Conservation (phyloP, 1,140 invertebrate species). For the Bombus picipes region DNA sequence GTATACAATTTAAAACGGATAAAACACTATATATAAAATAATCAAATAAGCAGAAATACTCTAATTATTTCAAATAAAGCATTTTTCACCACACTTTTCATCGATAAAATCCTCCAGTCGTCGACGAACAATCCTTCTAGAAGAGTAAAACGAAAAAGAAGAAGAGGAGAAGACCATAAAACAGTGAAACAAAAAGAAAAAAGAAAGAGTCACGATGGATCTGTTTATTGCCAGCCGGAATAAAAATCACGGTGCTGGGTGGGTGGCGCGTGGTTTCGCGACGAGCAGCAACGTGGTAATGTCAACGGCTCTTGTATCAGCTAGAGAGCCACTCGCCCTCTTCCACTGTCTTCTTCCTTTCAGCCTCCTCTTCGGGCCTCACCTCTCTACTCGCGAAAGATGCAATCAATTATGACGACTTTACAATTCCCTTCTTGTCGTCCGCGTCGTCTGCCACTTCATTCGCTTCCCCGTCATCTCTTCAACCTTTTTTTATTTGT, state of each 20-base stretch:
- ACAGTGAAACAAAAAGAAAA: background rate
- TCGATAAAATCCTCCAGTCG: slow-evolving; percentile 6
- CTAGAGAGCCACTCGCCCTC: slow-evolving; percentile 39
- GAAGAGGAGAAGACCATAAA: slow-evolving; percentile 13
- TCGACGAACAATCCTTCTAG: slow-evolving; percentile 1
- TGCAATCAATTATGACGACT: slow-evolving; percentile 52
- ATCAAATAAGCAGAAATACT: background rate
- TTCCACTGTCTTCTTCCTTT: slow-evolving; percentile 39
- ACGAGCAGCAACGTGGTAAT: slow-evolving; percentile 29
- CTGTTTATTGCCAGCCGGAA: slow-evolving; percentile 60
- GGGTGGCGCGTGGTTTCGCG: slow-evolving; percentile 22
- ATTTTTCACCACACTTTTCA: background rate
- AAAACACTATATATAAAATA: background rate
- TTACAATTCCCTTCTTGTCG: slow-evolving; percentile 53
- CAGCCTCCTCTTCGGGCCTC: slow-evolving; percentile 32
- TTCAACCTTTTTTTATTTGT: background rate
- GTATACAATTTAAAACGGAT: background rate
- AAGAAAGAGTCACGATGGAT: slow-evolving; percentile 36
- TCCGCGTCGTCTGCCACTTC: slow-evolving; percentile 38
- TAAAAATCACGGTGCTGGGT: slow-evolving; percentile 45
- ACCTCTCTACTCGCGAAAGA: slow-evolving; percentile 34
- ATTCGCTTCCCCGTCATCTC: slow-evolving; percentile 18
- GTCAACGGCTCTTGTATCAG: slow-evolving; percentile 56
- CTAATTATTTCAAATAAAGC: background rate
- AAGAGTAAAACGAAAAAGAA: background rate